phyloP scores from a whole-genome alignment of 2,888 invertebrate species.

The Orchesella flavescens region DNA sequence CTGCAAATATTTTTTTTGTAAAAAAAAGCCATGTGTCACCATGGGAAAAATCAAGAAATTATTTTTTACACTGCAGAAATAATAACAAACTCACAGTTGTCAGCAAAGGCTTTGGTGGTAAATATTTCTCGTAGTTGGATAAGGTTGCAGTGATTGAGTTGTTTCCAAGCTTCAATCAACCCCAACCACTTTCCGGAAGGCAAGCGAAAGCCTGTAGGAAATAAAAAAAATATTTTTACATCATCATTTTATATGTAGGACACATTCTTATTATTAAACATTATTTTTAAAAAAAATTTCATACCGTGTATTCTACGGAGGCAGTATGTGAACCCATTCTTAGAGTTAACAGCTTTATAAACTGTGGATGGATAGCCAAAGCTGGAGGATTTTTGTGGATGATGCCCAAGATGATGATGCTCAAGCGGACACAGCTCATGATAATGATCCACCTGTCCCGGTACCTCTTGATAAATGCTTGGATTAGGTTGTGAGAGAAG shows the following conservation, averaged over 20 bases:
- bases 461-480: conserved; percentile 82
- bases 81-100: conserved; percentile 82
- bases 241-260: background rate
- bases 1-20: too few relatives aligned
- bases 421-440: conserved; percentile 91
- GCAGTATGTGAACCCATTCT: conserved; percentile 88
- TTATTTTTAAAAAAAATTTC: background rate
- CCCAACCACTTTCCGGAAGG: conserved; percentile 89
- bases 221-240: conserved; percentile 51
- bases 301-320: conserved; percentile 89
- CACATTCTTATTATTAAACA: conserved; percentile 35
- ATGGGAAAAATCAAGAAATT: conserved; percentile 56
- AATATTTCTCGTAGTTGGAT: conserved; percentile 94
- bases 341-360: conserved; percentile 91
- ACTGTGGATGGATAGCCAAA: conserved; percentile 86
- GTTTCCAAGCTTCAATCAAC: conserved; percentile 94
- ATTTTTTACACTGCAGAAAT: too few relatives aligned
- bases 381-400: conserved; percentile 80
- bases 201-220: conserved; percentile 82
- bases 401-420: conserved; percentile 74
- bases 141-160: conserved; percentile 94
- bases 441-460: conserved; percentile 91
- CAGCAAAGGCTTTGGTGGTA: conserved; percentile 95
- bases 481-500: conserved; percentile 85
- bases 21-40: too few relatives aligned